Conservation (phyloP, 2,113 vertebrate genomes). For the Lagopus muta region DNA sequence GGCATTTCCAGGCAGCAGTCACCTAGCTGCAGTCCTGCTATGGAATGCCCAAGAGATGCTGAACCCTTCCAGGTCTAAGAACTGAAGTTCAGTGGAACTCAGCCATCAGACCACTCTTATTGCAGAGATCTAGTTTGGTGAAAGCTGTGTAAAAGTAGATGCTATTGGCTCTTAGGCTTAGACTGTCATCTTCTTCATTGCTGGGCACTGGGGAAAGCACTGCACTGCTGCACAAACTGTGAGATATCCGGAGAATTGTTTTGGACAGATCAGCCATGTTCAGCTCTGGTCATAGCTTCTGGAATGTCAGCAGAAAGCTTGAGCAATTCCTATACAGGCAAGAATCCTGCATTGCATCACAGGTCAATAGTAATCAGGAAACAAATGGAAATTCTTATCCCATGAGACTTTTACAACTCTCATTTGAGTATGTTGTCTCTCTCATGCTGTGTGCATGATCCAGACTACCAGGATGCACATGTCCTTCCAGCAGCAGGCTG, state of each 20-base stretch:
- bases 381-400: neutral
- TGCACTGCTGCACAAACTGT: neutral
- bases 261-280: neutral
- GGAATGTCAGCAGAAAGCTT: neutral
- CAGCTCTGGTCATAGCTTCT: neutral
- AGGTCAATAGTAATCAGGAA: neutral
- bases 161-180: neutral
- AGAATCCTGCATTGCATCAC: neutral
- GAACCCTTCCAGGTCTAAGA: neutral
- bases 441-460: neutral
- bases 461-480: accelerated
- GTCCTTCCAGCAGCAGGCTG: neutral
- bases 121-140: neutral
- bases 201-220: neutral
- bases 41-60: neutral
- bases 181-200: neutral
- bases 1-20: neutral
- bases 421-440: neutral
- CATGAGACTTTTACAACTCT: neutral
- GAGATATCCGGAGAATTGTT: neutral
- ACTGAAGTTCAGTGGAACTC: neutral
- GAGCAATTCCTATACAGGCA: neutral
- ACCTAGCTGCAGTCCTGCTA: neutral
- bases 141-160: neutral
- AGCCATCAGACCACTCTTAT: neutral